These are phyloP conservation scores for Endotricha flammealis DNA, from an alignment of 2,888 invertebrate genomes.

Conservation along the genomic window DNA sequence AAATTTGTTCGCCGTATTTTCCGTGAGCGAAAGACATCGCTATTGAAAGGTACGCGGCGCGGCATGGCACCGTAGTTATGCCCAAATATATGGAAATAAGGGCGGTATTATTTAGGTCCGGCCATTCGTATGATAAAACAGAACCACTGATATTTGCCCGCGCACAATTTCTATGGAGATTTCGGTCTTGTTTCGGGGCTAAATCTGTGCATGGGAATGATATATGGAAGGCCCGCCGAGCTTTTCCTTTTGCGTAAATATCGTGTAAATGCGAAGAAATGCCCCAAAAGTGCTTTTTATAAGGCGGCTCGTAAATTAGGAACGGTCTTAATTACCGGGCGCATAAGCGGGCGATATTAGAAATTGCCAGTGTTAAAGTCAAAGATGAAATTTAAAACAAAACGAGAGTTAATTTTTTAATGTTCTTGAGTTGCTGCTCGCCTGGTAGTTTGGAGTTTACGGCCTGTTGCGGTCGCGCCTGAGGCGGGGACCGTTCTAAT, in stretches of 20 bases:
- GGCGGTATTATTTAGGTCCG: constrained; percentile 67
- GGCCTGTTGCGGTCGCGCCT: constrained; percentile 55
- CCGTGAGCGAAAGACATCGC: constrained; percentile 35
- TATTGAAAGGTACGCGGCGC: constrained; percentile 39
- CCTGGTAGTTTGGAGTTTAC: constrained; percentile 20
- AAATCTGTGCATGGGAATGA: constrained; percentile 68
- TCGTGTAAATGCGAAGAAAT: constrained; percentile 35
- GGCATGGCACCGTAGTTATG: constrained; percentile 48
- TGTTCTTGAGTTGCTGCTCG: constrained; percentile 24
- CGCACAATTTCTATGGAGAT: constrained; percentile 75
- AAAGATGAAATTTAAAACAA: constrained; percentile 30
- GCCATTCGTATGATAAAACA: constrained; percentile 75
- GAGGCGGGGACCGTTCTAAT: constrained; percentile 65
- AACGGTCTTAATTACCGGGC: constrained; percentile 7
- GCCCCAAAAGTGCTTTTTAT: constrained; percentile 14
- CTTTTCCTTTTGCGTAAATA: constrained; percentile 53
- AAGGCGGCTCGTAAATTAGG: constrained; percentile 7
- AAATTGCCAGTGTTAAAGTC: constrained; percentile 2
- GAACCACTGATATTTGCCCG: constrained; percentile 68
- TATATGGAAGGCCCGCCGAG: constrained; percentile 47
- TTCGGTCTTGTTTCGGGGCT: constrained; percentile 67
- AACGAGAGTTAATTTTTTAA: constrained; percentile 41
- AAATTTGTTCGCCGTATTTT: constrained; percentile 40
- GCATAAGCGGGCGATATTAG: constrained; percentile 6
- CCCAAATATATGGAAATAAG: constrained; percentile 66